phyloP scores from a whole-genome alignment of 2,888 invertebrate genomes.

The Hyposoter didymator region DNA sequence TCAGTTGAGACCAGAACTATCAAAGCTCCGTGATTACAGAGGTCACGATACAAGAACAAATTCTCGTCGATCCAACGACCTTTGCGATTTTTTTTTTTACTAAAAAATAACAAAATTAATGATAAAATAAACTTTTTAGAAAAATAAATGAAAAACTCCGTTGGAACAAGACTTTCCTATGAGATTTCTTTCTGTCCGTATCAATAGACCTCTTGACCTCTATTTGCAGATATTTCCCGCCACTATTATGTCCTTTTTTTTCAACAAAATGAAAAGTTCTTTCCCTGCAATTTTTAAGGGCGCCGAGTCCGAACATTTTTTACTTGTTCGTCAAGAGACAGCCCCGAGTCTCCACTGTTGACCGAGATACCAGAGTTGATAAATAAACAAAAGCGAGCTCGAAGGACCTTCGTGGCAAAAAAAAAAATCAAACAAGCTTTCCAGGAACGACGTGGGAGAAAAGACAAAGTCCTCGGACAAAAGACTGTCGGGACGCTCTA shows the following conservation, averaged over 20 bases:
- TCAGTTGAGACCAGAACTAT: neutral
- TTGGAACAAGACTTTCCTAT: neutral
- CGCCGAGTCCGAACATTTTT: neutral
- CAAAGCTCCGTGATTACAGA: neutral
- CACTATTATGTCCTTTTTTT: neutral
- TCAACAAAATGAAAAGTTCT: neutral
- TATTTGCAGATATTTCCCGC: neutral
- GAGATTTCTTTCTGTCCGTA: neutral
- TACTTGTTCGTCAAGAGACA: neutral
- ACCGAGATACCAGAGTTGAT: constrained; percentile 49
- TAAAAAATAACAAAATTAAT: neutral
- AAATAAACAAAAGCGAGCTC: constrained; percentile 58
- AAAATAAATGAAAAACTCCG: neutral
- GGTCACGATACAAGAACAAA: neutral
- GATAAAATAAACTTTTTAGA: neutral
- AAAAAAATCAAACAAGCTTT: constrained; percentile 52
- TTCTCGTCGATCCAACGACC: neutral
- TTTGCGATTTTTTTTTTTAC: neutral
- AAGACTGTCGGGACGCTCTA: constrained; percentile 33
- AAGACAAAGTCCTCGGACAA: constrained; percentile 52
- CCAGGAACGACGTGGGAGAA: constrained; percentile 35
- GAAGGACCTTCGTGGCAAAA: constrained; percentile 44
- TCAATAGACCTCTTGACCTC: constrained; percentile 10
- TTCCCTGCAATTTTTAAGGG: neutral
- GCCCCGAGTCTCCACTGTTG: constrained; percentile 31